Conservation (phyloP, 2,113 vertebrate species). For the Lamprotornis superbus region DNA sequence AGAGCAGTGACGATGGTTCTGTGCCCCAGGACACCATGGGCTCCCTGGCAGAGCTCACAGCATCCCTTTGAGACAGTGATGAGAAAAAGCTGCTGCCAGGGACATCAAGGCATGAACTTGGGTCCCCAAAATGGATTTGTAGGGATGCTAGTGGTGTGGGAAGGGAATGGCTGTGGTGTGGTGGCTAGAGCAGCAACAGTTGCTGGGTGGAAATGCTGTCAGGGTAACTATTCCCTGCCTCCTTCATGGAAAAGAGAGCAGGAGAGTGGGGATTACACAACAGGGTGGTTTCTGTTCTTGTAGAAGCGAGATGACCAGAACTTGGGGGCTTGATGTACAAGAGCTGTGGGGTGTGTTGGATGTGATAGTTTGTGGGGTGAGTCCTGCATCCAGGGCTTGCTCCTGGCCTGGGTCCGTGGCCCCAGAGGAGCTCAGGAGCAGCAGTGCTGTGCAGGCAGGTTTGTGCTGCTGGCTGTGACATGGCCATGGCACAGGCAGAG, state of each 20-base stretch:
- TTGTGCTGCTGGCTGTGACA: background rate
- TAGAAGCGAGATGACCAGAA: background rate
- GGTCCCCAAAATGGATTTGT: background rate
- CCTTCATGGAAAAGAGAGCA: background rate
- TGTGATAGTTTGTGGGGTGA: background rate
- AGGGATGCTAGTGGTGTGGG: background rate
- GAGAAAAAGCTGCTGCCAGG: background rate
- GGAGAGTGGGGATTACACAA: background rate
- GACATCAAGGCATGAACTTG: background rate
- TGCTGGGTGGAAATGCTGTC: background rate
- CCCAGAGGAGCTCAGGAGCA: background rate
- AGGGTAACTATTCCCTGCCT: background rate
- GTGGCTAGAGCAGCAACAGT: background rate
- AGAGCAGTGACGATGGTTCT: background rate
- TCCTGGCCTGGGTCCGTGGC: fast-evolving
- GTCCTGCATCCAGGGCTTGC: background rate
- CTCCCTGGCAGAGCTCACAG: background rate
- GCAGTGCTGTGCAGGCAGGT: background rate
- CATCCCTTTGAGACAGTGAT: background rate
- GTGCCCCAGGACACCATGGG: fast-evolving
- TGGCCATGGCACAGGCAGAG: background rate
- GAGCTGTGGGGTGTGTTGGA: fast-evolving
- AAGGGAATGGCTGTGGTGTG: background rate
- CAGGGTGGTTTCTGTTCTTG: background rate
- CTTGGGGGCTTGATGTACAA: fast-evolving